Conservation (phyloP, 2,797 vertebrate genomes). For the Graptemys geographica region DNA sequence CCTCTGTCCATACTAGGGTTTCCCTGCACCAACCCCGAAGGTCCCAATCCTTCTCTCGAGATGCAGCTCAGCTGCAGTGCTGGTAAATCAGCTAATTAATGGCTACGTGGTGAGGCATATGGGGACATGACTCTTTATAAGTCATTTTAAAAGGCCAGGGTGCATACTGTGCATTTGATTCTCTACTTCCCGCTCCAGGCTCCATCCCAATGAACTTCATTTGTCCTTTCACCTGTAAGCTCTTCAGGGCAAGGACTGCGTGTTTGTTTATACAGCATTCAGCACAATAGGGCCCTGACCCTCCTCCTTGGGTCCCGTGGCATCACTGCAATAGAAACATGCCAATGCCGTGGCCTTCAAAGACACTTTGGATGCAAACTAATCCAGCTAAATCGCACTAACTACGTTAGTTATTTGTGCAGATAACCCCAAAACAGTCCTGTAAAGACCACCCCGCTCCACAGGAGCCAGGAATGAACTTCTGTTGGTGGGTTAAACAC, state of each 20-base stretch:
- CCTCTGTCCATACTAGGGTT: neutral
- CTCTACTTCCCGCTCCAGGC: neutral
- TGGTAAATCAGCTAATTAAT: neutral
- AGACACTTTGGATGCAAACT: neutral
- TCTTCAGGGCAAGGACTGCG: neutral
- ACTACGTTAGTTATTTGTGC: neutral
- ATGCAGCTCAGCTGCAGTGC: neutral
- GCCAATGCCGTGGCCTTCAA: neutral
- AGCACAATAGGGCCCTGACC: neutral
- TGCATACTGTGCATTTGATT: neutral
- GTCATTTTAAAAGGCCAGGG: neutral
- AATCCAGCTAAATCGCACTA: neutral
- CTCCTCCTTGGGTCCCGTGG: neutral
- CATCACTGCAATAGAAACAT: neutral
- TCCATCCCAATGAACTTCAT: neutral
- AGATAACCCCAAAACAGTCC: neutral
- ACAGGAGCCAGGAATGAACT: neutral
- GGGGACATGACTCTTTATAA: neutral
- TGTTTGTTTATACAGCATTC: neutral
- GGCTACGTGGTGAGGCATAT: neutral
- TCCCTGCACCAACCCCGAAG: neutral
- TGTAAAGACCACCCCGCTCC: neutral
- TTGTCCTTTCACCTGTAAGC: neutral
- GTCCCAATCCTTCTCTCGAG: neutral
- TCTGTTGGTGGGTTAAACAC: neutral